phyloP scores from a whole-genome alignment of 23 tunicate species.

The Trididemnum clinides region DNA sequence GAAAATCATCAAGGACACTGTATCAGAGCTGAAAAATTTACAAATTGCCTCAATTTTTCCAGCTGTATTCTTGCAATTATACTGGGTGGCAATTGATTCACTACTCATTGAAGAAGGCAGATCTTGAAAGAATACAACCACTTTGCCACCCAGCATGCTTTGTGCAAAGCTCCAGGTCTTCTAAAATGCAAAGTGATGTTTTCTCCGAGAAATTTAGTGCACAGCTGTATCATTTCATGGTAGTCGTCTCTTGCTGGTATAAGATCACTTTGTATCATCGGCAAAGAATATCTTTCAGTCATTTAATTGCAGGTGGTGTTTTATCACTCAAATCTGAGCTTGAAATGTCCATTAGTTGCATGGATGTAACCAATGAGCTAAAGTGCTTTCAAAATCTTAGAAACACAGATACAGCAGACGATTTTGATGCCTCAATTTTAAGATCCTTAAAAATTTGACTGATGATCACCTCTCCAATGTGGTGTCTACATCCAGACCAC shows the following conservation, averaged over 20 bases:
- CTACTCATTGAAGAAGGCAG: background rate
- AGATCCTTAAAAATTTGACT: conserved; percentile 11
- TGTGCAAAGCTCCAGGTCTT: conserved; percentile 32
- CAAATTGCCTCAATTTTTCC: background rate
- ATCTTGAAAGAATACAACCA: conserved; percentile 16
- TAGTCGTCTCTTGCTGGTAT: conserved; percentile 25
- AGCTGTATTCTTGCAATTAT: background rate
- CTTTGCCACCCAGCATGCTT: conserved; percentile 29
- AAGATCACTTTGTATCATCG: background rate
- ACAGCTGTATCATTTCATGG: background rate
- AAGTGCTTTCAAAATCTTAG: conserved; percentile 5
- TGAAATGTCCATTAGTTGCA: background rate
- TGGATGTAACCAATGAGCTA: background rate
- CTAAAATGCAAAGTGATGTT: background rate
- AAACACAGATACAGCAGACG: background rate
- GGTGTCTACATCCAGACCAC: conserved; percentile 19
- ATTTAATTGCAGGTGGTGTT: background rate
- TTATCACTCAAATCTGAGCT: background rate
- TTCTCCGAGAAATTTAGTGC: conserved; percentile 11
- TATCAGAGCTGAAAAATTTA: background rate
- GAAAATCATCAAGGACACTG: conserved; percentile 9
- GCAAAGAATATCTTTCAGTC: background rate
- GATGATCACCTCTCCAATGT: background rate
- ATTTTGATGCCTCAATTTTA: conserved; percentile 11
- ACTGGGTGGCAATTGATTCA: background rate